Evolutionary conservation across 2,113 vertebrate genomes (phyloP), one percentile per base, ranked within the genome.

Genomic region (Neogobius melanostomus): DNA sequence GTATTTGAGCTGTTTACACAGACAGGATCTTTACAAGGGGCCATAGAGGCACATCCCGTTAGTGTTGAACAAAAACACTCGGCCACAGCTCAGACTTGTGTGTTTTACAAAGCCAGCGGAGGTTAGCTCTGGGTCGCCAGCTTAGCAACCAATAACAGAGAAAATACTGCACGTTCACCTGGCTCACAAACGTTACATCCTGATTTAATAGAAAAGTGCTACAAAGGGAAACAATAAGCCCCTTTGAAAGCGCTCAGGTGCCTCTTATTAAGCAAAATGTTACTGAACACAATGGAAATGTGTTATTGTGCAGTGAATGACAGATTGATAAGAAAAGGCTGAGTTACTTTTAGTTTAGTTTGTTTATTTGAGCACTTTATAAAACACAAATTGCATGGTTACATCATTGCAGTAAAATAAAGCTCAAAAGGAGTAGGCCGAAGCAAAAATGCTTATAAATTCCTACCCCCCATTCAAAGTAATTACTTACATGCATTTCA

Each of bases 11-110:
- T 81, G 76, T 81, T 87, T 85, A 76, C 75, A 80, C 77, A 84
- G 86, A 87, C 80, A 72, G 64, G 64, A 0, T 28, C 74, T 82
- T 75, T 77, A 84, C 72, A 76, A 77, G 50, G 65, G 60, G 50
- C 69, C 74, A 81, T n/a, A 57, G 50, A 59, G 69, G 63, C 36
- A 67, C 56, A 82, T 83, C 61, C 74, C 54, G 60, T 59, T 47
- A 44, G 15, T 21, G 0, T 28, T 54, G 65, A 56, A 50, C 14
- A 6, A 68, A 70, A 28, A 59, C 6, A 36, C 12, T 7, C 6
- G 10, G 74, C 61, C 75, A 73, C 57, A 44, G 54, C 67, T 81
- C 73, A 75, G 79, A 85, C 72, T 78, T 80, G 77, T 64, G 66
- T 64, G 52, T 57, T 72, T 66, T 64, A 71, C n/a, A 71, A 54